Conservation (phyloP, 2,888 invertebrate species). For the Caenorhabditis wallacei region DNA sequence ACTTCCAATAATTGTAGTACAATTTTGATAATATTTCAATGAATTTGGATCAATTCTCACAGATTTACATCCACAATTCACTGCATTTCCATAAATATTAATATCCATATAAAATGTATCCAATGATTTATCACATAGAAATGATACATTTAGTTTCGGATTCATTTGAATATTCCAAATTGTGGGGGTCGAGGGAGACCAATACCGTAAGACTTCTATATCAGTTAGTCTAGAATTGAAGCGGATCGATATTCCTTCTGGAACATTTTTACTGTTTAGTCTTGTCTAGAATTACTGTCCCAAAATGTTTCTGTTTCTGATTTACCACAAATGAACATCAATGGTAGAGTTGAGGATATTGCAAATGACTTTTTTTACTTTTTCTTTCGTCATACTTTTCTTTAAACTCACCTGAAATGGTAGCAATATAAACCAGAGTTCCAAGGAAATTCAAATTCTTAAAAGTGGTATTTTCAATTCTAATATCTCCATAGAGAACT, state of each 20-base stretch:
- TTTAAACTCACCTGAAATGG: not conserved
- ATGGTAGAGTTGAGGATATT: too few species aligned
- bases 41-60: not conserved
- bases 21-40: not conserved
- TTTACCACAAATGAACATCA: too few species aligned
- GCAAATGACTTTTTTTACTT: too few species aligned
- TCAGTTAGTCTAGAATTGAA: too few species aligned
- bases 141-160: not conserved
- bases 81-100: not conserved
- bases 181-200: too few species aligned
- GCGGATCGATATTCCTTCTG: too few species aligned
- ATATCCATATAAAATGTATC: not conserved
- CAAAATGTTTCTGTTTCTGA: too few species aligned
- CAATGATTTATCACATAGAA: not conserved
- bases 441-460: not conserved
- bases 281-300: too few species aligned
- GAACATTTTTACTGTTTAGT: too few species aligned
- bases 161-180: not conserved
- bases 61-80: not conserved
- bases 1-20: not conserved
- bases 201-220: too few species aligned
- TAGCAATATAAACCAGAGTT: not conserved
- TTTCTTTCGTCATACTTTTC: too few species aligned
- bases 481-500: not conserved
- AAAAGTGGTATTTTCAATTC: not conserved